Base-by-base conservation (phyloP, 2,797 vertebrate species). In the Melanotaenia parkinsoni region DNA sequence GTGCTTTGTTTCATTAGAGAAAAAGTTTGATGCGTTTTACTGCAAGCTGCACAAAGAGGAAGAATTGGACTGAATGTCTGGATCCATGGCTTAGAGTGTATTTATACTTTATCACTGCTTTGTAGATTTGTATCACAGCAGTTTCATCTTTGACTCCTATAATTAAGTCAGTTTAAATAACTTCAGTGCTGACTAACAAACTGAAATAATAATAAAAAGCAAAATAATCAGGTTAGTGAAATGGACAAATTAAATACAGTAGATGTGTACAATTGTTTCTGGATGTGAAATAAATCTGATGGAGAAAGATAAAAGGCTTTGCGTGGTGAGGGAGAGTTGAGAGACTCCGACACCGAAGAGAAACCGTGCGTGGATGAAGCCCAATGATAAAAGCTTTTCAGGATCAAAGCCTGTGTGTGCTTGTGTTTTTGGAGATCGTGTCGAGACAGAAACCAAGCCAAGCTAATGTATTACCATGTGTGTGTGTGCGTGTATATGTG, bases 361-460 rank as follows among this genome's bases (percentile, higher is more conserved):
- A 76, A 90, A 88, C 85, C 68, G 77, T 60, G 68, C 59, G 10
- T 16, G 84, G 78, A 86, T 83, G 12, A 83, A 47, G 73, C 10
- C 0, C 58, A n/a, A 43, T 37, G 68, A 87, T 88, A 88, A 89
- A 90, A 88, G 78, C 83, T 83, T 86, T 72, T 64, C 72, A 10
- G 82, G 85, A 92, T 92, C 88, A 90, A 88, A 92, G 88, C 67
- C 72, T 50, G 65, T 14, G 70, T 83, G 80, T 74, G 80, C 70
- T 86, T 76, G 79, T 87, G 84, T 85, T 83, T 89, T 86, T 58
- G 78, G 76, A 81, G 73, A 84, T 84, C 82, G 57, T 86, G 83
- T 87, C 75, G 80, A 86, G 90, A 82, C 89, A 91, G 84, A 90
- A 81, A 89, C 82, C 38, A 16, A 80, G 66, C 58, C 81, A 9